Evolutionary conservation across 2,113 vertebrate genomes (phyloP).

Genomic region (Lagenorhynchus albirostris): DNA sequence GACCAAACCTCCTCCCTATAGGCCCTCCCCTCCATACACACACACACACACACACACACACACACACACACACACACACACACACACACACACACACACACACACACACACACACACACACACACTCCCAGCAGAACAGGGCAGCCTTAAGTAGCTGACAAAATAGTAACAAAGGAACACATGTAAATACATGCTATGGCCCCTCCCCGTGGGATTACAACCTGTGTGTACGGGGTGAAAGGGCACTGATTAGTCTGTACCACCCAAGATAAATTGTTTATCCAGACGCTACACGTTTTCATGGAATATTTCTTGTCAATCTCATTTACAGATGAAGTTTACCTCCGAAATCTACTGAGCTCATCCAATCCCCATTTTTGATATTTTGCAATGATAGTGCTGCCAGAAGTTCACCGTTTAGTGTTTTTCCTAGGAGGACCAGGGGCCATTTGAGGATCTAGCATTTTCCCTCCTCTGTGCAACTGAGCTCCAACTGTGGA

Average conservation of each 20-base stretch:
- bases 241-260: constrained; percentile 82
- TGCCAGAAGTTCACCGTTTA: background rate
- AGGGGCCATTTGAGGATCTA: constrained; percentile 60
- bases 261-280: constrained; percentile 85
- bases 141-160: constrained; percentile 84
- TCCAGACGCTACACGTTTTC: constrained; percentile 74
- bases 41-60: background rate
- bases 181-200: constrained; percentile 91
- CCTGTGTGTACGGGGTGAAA: constrained; percentile 88
- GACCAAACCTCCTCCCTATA: constrained; percentile 57
- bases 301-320: constrained; percentile 71
- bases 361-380: constrained; percentile 42
- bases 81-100: too few species aligned
- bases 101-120: background rate
- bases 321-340: constrained; percentile 72
- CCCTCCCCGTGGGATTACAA: constrained; percentile 88
- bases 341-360: constrained; percentile 67
- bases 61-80: background rate
- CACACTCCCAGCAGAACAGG: constrained; percentile 75
- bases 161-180: constrained; percentile 91
- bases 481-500: constrained; percentile 53
- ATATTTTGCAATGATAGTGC: constrained; percentile 44
- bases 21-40: background rate
- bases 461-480: constrained; percentile 25
- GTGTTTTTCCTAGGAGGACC: background rate